Evolutionary conservation across 2,888 invertebrate species (phyloP), one percentile per base, ranked within the genome.

Genomic region (Ectropis crepuscularia): DNA sequence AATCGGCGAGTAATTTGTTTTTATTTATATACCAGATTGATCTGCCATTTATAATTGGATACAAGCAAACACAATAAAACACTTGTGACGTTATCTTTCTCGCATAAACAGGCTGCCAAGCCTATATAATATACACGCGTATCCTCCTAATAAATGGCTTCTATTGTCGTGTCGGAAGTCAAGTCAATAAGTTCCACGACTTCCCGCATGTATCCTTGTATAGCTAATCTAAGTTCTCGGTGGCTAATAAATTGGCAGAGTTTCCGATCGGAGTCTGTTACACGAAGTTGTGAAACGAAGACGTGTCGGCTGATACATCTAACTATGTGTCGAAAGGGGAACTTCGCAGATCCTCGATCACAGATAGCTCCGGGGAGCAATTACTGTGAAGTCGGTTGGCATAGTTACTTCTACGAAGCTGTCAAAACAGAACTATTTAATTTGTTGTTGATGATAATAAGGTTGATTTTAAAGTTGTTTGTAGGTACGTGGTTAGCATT

Each of bases 231-330:
- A 71, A 76, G 73, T 79, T 80, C 74, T 71, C 72, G 65, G 70
- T 67, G 68, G 68, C 74, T 82, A 82, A 84, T 84, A 85, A 85
- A 86, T 87, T 83, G 83, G 76, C 76, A 59, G 77, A 79, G 82
- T 81, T 85, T 77, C 78, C 77, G 77, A 83, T 81, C 74, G 58
- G 67, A 76, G 74, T 79, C 74, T 71, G 72, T 77, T 74, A 67
- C 69, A 67, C 68, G 64, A 76, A 83, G 75, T 81, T 82, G 60
- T 61, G 70, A 67, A 66, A 74, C 70, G 70, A 68, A 69, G 71
- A 81, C 79, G 75, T 78, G 79, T 78, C 68, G 70, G 72, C 57
- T 74, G 70, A 69, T 67, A 73, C 72, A 70, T 67, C 62, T 71
- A 77, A 70, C 62, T 67, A 61, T 67, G 74, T 79, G 77, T 69